phyloP scores from a whole-genome alignment of 2,888 invertebrate species.

The Leptopilina syphax region DNA sequence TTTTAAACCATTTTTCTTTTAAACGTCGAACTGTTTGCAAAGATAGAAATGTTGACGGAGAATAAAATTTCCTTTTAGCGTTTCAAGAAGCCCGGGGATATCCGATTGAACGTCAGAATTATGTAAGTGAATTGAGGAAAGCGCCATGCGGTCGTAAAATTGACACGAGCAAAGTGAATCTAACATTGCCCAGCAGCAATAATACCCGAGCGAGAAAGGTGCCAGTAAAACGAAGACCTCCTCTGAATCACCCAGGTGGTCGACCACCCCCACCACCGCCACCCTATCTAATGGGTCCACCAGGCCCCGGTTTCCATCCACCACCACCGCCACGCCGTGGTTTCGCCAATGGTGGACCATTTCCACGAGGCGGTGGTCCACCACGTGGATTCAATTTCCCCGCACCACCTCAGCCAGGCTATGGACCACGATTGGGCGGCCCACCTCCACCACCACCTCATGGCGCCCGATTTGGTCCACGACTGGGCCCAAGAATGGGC shows the following conservation, averaged over 20 bases:
- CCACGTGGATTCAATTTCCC: constrained; percentile 60
- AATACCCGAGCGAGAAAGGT: background rate
- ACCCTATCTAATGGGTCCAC: constrained; percentile 56
- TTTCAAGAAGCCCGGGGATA: constrained; percentile 84
- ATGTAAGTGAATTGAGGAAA: constrained; percentile 76
- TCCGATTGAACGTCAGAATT: constrained; percentile 81
- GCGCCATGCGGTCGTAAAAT: constrained; percentile 56
- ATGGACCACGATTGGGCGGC: constrained; percentile 41
- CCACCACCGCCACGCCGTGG: constrained; percentile 55
- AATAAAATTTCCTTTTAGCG: constrained; percentile 75
- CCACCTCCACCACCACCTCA: constrained; percentile 47
- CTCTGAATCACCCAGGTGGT: constrained; percentile 13
- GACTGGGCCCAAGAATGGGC: constrained; percentile 47
- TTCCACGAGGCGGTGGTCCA: constrained; percentile 55
- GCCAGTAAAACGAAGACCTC: constrained; percentile 28
- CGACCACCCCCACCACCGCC: constrained; percentile 40
- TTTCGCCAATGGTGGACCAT: constrained; percentile 62
- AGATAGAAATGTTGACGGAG: constrained; percentile 14
- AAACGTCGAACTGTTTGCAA: too few species aligned
- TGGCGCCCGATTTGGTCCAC: constrained; percentile 51
- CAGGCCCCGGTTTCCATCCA: constrained; percentile 51
- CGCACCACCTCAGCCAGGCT: constrained; percentile 43
- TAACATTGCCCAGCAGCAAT: constrained; percentile 21
- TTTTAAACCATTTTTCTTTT: too few species aligned
- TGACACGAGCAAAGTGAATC: constrained; percentile 57